These are phyloP conservation scores for Arion vulgaris DNA, from an alignment of 1,140 invertebrate species.

Conservation along the genomic window DNA sequence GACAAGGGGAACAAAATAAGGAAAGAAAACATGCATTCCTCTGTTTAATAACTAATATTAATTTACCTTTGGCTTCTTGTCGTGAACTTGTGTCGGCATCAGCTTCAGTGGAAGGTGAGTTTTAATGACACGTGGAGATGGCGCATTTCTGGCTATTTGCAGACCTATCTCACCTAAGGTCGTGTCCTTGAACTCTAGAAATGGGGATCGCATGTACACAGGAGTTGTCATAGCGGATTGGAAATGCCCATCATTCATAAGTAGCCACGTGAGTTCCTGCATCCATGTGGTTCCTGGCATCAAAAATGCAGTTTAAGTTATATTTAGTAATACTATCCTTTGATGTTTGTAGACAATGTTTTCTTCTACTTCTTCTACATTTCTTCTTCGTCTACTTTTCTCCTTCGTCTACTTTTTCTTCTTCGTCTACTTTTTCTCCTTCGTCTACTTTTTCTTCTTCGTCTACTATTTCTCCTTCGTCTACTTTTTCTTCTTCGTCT, in stretches of 20 bases:
- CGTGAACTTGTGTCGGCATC: slow-evolving; percentile 44
- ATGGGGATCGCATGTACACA: slow-evolving; percentile 77
- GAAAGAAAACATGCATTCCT: too few species aligned
- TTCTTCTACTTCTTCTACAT: too few species aligned
- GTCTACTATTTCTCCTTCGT: too few species aligned
- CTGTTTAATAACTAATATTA: too few species aligned
- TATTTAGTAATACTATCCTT: too few species aligned
- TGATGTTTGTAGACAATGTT: too few species aligned
- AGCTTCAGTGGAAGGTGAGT: slow-evolving; percentile 61
- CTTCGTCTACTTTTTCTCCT: too few species aligned
- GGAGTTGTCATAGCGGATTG: slow-evolving; percentile 80
- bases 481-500: too few species aligned
- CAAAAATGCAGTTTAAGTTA: not conserved
- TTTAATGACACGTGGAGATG: slow-evolving; percentile 66
- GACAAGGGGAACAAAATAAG: too few species aligned
- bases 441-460: too few species aligned
- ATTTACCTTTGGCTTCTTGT: slow-evolving; percentile 25
- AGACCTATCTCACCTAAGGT: slow-evolving; percentile 65
- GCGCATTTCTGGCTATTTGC: slow-evolving; percentile 60
- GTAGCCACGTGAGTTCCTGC: slow-evolving; percentile 90
- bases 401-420: too few species aligned
- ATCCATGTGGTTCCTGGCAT: slow-evolving; percentile 86
- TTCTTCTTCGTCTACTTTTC: too few species aligned
- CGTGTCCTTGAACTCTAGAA: slow-evolving; percentile 76
- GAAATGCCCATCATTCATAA: slow-evolving; percentile 83